phyloP scores from a whole-genome alignment of 2,797 vertebrate species.

The Karalla daura region DNA sequence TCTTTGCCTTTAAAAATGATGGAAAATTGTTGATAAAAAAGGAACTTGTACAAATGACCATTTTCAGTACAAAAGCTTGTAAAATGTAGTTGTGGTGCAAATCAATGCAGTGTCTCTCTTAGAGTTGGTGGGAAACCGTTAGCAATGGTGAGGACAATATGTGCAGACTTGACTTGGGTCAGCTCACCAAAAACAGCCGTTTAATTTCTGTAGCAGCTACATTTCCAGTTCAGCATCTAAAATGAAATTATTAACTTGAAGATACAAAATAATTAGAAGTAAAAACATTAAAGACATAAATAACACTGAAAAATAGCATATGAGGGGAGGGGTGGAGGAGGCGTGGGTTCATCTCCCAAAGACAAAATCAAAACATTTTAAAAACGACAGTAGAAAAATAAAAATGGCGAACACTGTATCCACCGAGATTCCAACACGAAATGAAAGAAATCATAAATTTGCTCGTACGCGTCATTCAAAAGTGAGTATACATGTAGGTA shows the following conservation, averaged over 20 bases:
- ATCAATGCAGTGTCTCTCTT: slow-evolving; percentile 74
- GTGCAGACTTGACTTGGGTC: slow-evolving; percentile 75
- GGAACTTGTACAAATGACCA: slow-evolving; percentile 85
- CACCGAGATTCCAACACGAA: slow-evolving; percentile 51
- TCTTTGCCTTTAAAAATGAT: slow-evolving; percentile 80
- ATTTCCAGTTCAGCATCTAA: slow-evolving; percentile 83
- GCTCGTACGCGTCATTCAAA: slow-evolving; percentile 85
- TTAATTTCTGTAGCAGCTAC: slow-evolving; percentile 82
- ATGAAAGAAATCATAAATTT: slow-evolving; percentile 82
- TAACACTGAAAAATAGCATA: slow-evolving; percentile 77
- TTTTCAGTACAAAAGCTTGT: slow-evolving; percentile 86
- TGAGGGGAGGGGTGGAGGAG: slow-evolving; percentile 30
- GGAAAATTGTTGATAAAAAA: slow-evolving; percentile 78
- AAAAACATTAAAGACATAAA: slow-evolving; percentile 74
- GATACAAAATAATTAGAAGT: slow-evolving; percentile 53
- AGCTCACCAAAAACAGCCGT: slow-evolving; percentile 76
- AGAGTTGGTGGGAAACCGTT: slow-evolving; percentile 64
- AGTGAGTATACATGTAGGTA: slow-evolving; percentile 78
- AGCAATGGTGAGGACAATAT: slow-evolving; percentile 69
- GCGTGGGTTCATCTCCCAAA: slow-evolving; percentile 46
- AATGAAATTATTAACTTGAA: slow-evolving; percentile 52
- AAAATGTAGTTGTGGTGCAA: slow-evolving; percentile 84
- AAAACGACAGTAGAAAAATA: slow-evolving; percentile 81
- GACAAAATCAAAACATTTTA: slow-evolving; percentile 40
- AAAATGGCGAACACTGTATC: slow-evolving; percentile 54